phyloP scores from a whole-genome alignment of 92 coral and sea anemone genomes.

The Plumapathes pennacea region DNA sequence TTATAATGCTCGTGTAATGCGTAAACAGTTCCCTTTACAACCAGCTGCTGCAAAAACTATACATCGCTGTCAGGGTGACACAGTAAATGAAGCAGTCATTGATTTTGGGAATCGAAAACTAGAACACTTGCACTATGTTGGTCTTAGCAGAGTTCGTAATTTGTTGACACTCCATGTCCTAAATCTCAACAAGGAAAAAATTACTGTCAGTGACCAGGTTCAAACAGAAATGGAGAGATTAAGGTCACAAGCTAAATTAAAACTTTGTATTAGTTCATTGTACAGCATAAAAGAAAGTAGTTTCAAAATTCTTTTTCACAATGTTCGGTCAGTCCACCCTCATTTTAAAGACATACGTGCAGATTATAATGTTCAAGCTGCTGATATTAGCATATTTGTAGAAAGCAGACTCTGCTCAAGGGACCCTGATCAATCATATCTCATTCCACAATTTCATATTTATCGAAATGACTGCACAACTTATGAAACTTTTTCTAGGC shows the following conservation, averaged over 20 bases:
- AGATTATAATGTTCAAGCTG: conserved; percentile 51
- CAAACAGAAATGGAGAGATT: conserved; percentile 47
- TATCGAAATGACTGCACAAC: conserved; percentile 42
- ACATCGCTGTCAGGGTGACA: conserved; percentile 55
- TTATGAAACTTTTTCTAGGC: conserved; percentile 18
- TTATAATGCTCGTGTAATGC: conserved; percentile 37
- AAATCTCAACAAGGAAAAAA: conserved; percentile 42
- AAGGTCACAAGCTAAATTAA: conserved; percentile 33
- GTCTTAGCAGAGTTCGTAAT: conserved; percentile 36
- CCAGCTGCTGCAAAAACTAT: conserved; percentile 55
- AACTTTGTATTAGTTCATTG: conserved; percentile 28
- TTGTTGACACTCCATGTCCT: conserved; percentile 28
- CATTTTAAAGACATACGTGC: conserved; percentile 37
- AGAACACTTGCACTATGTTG: conserved; percentile 52
- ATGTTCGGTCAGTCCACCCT: conserved; percentile 59
- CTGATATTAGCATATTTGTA: conserved; percentile 47
- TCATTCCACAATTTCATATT: conserved; percentile 26
- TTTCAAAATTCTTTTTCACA: conserved; percentile 51
- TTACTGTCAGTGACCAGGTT: conserved; percentile 29
- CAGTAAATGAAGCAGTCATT: conserved; percentile 48
- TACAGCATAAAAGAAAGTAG: conserved; percentile 14
- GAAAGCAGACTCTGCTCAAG: conserved; percentile 33
- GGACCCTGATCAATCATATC: conserved; percentile 33
- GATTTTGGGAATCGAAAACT: conserved; percentile 34
- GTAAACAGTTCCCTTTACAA: conserved; percentile 48